Base-by-base conservation (phyloP, 2,113 vertebrate genomes). In the Nannospalax galili region DNA sequence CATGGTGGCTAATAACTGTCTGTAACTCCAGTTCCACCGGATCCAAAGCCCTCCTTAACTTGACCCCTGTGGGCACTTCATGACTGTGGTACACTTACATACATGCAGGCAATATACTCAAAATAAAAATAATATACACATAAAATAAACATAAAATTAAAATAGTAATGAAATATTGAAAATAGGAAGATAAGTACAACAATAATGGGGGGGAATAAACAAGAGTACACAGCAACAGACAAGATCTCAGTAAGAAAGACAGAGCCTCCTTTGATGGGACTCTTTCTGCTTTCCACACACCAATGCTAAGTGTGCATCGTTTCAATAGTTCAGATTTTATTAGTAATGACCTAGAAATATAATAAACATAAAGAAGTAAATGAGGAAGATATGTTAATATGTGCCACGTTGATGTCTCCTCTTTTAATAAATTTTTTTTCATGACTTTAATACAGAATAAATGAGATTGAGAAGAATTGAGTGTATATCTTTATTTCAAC, bases 391-490 rank as follows among this genome's bases (percentile, higher is more conserved):
- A 45, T 1, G 30, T 79, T 3, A 87, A 28, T 30, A 4, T 75
- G 22, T 1, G 35, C 2, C 2, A 52, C n/a, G 5, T 17, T 84
- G 11, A 72, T 64, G 78, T 11, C 16, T 82, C 8, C 11, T 28
- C 10, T 88, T 91, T 42, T 56, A 28, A 70, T 35, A 69, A 42
- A 30, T n/a, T n/a, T n/a, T n/a, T n/a, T n/a, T 52, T 52, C n/a
- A 67, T 78, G 14, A 79, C 78, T 95, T 89, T 91, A 95, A 96
- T 32, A 24, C 69, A 84, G 80, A 97, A 88, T 37, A 15, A 0
- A 69, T 48, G 62, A 80, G 35, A 35, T 87, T 94, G 19, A 3
- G 26, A 70, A 60, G 52, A 92, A 86, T 28, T 28, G 75, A 74
- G 86, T 95, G 84, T 24, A 6, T 19, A 58, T 72, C 2, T 3